Conservation (phyloP, 2,888 invertebrate genomes). For the Perdita meconis region DNA sequence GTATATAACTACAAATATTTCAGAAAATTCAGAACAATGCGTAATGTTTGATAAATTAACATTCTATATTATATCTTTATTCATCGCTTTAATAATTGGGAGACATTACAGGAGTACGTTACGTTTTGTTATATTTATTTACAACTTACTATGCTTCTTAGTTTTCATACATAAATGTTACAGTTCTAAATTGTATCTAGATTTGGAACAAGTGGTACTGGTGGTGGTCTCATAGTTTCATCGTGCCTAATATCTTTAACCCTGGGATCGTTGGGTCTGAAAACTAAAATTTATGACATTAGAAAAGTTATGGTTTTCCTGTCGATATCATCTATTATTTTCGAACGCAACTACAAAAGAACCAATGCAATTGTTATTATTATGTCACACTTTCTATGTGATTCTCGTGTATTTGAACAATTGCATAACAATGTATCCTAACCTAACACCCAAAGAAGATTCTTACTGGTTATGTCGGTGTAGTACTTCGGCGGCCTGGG, state of each 20-base stretch:
- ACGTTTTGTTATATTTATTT: not conserved
- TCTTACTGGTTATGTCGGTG: conserved; percentile 32
- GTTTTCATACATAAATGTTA: not conserved
- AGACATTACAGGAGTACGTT: not conserved
- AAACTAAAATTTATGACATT: conserved; percentile 65
- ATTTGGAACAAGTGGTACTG: too few relatives aligned
- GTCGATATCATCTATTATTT: not conserved
- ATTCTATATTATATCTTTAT: too few relatives aligned
- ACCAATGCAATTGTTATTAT: not conserved
- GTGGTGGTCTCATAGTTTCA: not conserved
- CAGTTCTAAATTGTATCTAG: too few relatives aligned
- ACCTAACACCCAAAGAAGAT: not conserved
- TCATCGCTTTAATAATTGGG: too few relatives aligned
- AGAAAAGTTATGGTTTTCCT: not conserved
- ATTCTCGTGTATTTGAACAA: not conserved
- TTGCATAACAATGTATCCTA: conserved; percentile 19
- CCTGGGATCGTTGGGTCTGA: conserved; percentile 72
- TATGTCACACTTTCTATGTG: not conserved
- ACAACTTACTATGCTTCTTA: not conserved
- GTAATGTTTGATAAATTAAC: not conserved
- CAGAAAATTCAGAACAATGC: too few relatives aligned
- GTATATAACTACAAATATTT: too few relatives aligned
- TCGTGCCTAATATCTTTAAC: conserved; percentile 44
- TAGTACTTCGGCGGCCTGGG: conserved; percentile 24
- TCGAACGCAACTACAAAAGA: not conserved